These are phyloP conservation scores for Prunella strophiata DNA, from an alignment of 2,797 vertebrate species.

Conservation along the genomic window DNA sequence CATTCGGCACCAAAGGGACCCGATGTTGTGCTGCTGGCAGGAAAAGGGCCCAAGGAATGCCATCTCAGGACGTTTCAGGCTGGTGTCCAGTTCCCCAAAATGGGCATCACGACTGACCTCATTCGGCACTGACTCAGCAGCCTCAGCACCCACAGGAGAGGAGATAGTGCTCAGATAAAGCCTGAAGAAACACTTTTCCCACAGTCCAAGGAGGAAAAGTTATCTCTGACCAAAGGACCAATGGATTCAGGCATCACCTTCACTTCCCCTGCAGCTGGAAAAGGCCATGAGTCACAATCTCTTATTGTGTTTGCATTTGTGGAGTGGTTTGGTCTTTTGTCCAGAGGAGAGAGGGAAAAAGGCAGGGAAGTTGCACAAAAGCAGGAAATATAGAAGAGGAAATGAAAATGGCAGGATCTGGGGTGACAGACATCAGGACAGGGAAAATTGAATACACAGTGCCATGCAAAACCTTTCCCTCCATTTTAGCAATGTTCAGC, in stretches of 20 bases:
- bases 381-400: not conserved
- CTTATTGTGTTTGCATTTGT: not conserved
- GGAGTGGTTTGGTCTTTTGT: not conserved
- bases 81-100: conserved; percentile 43
- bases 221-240: not conserved
- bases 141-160: not conserved
- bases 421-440: fast-evolving
- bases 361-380: not conserved
- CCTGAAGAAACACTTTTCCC: not conserved
- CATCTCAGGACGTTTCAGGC: conserved; percentile 68
- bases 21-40: conserved; percentile 66
- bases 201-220: not conserved
- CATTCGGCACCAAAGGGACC: conserved; percentile 68
- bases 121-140: conserved; percentile 63
- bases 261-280: not conserved
- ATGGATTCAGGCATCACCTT: not conserved
- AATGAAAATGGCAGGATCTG: not conserved
- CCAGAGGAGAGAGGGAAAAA: not conserved
- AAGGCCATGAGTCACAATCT: not conserved
- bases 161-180: not conserved
- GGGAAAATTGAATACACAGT: not conserved
- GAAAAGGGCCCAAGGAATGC: conserved; percentile 63
- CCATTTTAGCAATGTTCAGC: not conserved
- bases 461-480: not conserved
- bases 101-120: conserved; percentile 57